Evolutionary conservation across 2,113 vertebrate species (phyloP).

Genomic region (Hassar affinis): DNA sequence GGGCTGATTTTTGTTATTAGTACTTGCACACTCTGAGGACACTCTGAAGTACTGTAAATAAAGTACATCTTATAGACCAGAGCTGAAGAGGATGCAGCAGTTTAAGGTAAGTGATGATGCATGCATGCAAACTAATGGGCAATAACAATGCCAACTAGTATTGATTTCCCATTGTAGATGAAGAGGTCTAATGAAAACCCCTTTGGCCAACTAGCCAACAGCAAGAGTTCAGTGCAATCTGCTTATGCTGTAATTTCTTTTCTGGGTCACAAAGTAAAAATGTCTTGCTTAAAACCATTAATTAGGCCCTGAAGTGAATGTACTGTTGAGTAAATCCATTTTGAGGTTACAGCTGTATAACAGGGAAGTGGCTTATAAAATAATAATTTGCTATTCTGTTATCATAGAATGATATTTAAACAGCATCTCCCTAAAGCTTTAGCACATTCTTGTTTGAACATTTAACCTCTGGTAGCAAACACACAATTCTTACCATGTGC

Average conservation of each 20-base stretch:
- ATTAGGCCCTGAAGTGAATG: slow-evolving; percentile 68
- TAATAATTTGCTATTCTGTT: slow-evolving; percentile 44
- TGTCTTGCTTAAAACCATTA: slow-evolving; percentile 71
- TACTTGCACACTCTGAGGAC: neutral
- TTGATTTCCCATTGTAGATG: slow-evolving; percentile 36
- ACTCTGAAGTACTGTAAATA: neutral
- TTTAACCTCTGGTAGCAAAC: slow-evolving; percentile 15
- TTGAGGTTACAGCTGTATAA: slow-evolving; percentile 52
- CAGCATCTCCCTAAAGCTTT: slow-evolving; percentile 27
- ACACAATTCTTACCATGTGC: neutral
- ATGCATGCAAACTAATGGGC: slow-evolving; percentile 16
- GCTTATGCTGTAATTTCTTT: slow-evolving; percentile 67
- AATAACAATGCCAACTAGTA: slow-evolving; percentile 14
- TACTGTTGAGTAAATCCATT: slow-evolving; percentile 59
- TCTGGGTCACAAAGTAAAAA: slow-evolving; percentile 74
- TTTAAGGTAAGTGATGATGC: neutral
- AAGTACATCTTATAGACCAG: neutral
- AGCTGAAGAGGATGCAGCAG: neutral
- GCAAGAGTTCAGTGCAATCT: slow-evolving; percentile 64
- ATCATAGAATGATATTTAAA: slow-evolving; percentile 56
- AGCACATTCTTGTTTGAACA: slow-evolving; percentile 14
- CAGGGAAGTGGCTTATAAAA: slow-evolving; percentile 47
- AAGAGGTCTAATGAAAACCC: slow-evolving; percentile 35
- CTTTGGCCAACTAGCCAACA: slow-evolving; percentile 12
- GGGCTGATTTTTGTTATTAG: neutral